phyloP scores from a whole-genome alignment of 1,140 invertebrate species.

The Drosophila azteca region DNA sequence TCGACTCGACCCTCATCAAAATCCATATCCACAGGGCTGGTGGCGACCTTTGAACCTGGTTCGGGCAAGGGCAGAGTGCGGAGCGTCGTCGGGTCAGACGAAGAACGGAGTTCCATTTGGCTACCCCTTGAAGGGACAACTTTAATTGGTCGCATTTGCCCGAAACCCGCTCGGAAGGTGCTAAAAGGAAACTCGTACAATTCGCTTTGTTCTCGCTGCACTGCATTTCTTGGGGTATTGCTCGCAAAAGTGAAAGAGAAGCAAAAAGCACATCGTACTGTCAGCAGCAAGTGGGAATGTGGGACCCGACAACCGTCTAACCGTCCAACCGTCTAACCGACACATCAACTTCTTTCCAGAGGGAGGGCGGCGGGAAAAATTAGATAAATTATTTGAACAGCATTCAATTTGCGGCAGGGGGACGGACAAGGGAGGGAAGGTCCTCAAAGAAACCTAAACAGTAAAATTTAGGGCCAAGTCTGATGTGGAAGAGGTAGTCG shows the following conservation, averaged over 20 bases:
- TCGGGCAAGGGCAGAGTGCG: too few species aligned
- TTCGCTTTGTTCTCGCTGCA: conserved; percentile 4
- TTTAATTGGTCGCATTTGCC: conserved; percentile 27
- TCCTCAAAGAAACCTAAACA: conserved; percentile 58
- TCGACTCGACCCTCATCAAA: conserved; percentile 20
- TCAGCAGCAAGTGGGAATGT: neutral
- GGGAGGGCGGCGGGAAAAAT: conserved; percentile 31
- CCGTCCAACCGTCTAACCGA: neutral
- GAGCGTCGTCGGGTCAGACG: neutral
- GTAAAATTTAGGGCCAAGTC: conserved; percentile 26
- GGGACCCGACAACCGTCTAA: neutral
- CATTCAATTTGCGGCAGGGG: conserved; percentile 59
- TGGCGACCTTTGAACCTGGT: neutral
- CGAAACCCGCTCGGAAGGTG: conserved; percentile 1
- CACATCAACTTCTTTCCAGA: too few species aligned
- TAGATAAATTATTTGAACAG: conserved; percentile 64
- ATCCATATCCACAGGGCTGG: too few species aligned
- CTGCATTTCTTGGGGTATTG: neutral
- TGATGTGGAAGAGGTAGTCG: conserved; percentile 23
- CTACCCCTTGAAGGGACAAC: conserved; percentile 14
- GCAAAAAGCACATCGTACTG: conserved; percentile 31
- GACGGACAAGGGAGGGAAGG: conserved; percentile 16
- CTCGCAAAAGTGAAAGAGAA: conserved; percentile 1
- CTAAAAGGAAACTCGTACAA: conserved; percentile 12
- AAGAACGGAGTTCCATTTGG: neutral